Evolutionary conservation across 2,888 invertebrate species (phyloP), one percentile per base, ranked within the genome.

Genomic region (Drosophila hawaiiensis): DNA sequence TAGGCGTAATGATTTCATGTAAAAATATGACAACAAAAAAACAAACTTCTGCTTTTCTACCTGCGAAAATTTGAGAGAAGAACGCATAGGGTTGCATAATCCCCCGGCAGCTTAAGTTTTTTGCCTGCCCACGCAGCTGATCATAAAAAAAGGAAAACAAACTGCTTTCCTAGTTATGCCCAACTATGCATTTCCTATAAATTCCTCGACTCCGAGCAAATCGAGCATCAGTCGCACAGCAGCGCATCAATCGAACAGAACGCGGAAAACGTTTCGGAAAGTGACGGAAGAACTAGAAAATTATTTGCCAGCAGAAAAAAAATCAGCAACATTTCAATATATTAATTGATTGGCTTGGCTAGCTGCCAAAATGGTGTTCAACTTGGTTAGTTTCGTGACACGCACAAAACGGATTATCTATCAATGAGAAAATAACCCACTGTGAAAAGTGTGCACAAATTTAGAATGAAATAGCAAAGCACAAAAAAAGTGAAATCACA

Each of bases 81-180:
- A 64, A 76, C 70, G 73, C 82, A 82, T 80, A 89, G 87, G 87
- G 89, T 91, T 91, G 87, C 92, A 92, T 91, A 91, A 91, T 89
- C 68, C 80, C 72, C 71, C 78, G 69, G 53, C 71, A 78, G 89
- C 76, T 80, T 88, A 70, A 78, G 87, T 88, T 90, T 87, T 87
- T 86, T 86, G 84, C 77, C 77, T 70, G 72, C 64, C 67, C 70
- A 62, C 70, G 70, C 72, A 64, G 64, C 33, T 53, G 86, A 86
- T 88, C 88, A 74, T 87, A 86, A 87, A 87, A 89, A 76, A 73
- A 53, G 9, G n/a, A 35, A 58, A 49, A 49, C 47, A 60, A 39
- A 35, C 16, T 25, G 37, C 56, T 58, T 64, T 58, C 56, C 68
- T 59, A 49, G 39, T 69, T 70, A 60, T 37, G 50, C 39, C 7